These are phyloP conservation scores for Blera fallax DNA, from an alignment of 2,888 invertebrate genomes.

Conservation along the genomic window DNA sequence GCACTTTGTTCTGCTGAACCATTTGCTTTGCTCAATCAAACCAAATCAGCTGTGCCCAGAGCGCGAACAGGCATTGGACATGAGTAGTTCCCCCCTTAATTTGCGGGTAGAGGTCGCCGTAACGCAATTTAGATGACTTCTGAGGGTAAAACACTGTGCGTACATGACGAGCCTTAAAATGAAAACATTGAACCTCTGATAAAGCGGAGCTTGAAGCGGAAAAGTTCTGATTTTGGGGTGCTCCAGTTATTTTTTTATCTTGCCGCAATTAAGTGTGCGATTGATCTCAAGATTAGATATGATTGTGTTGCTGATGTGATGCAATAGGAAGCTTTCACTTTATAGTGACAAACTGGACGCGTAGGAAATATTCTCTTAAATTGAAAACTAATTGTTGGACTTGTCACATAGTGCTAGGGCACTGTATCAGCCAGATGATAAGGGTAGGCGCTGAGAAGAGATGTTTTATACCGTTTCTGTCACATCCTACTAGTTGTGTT, in stretches of 20 bases:
- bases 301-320: conserved; percentile 9
- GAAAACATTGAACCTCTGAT: conserved; percentile 22
- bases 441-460: too few relatives aligned
- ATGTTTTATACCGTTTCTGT: too few relatives aligned
- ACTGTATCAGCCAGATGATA: too few relatives aligned
- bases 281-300: conserved; percentile 19
- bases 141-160: conserved; percentile 15
- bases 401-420: background rate
- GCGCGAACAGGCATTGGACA: background rate
- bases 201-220: conserved; percentile 11
- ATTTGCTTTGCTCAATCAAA: conserved; percentile 5
- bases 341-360: background rate
- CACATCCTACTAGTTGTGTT: too few relatives aligned
- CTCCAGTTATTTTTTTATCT: conserved; percentile 1
- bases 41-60: conserved; percentile 21
- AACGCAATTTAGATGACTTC: conserved; percentile 1
- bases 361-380: background rate
- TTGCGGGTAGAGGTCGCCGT: conserved; percentile 30
- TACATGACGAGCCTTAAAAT: conserved; percentile 35
- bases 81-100: background rate
- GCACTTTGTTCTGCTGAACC: background rate
- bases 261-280: background rate
- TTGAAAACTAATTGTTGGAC: background rate
- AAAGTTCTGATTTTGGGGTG: conserved; percentile 4
- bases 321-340: conserved; percentile 38